Conservation (phyloP, 2,888 invertebrate genomes). For the Gandaritis pyraliata region DNA sequence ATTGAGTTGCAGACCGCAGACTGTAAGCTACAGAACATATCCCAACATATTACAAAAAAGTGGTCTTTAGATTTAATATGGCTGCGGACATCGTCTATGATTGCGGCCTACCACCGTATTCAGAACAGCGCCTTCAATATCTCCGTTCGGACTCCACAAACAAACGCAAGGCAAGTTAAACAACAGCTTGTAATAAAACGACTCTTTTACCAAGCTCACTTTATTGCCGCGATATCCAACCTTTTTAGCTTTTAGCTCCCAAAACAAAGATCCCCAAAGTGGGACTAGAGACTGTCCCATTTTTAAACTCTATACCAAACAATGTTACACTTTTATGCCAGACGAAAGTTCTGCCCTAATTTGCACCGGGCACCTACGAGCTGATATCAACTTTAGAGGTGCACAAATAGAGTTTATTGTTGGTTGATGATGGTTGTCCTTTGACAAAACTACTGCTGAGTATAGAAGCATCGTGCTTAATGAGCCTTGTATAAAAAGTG, state of each 20-base stretch:
- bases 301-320: slow-evolving; percentile 47
- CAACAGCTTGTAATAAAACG: slow-evolving; percentile 28
- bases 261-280: slow-evolving; percentile 42
- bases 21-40: too few species aligned
- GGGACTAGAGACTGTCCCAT: slow-evolving; percentile 42
- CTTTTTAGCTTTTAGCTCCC: slow-evolving; percentile 39
- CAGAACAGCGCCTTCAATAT: background rate
- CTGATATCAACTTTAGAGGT: slow-evolving; percentile 29
- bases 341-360: slow-evolving; percentile 55
- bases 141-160: background rate
- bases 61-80: too few species aligned
- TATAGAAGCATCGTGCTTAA: slow-evolving; percentile 55
- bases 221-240: slow-evolving; percentile 41
- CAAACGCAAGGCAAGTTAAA: slow-evolving; percentile 9
- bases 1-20: too few species aligned
- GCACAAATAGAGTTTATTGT: slow-evolving; percentile 32
- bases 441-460: slow-evolving; percentile 56
- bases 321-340: slow-evolving; percentile 53
- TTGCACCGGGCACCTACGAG: slow-evolving; percentile 28
- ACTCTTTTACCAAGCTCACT: slow-evolving; percentile 34
- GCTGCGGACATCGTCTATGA: too few species aligned
- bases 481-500: slow-evolving; percentile 55
- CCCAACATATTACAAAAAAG: too few species aligned
- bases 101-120: background rate
- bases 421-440: slow-evolving; percentile 41